Base-by-base conservation (phyloP, 2,113 vertebrate species). In the Phyllopteryx taeniolatus region DNA sequence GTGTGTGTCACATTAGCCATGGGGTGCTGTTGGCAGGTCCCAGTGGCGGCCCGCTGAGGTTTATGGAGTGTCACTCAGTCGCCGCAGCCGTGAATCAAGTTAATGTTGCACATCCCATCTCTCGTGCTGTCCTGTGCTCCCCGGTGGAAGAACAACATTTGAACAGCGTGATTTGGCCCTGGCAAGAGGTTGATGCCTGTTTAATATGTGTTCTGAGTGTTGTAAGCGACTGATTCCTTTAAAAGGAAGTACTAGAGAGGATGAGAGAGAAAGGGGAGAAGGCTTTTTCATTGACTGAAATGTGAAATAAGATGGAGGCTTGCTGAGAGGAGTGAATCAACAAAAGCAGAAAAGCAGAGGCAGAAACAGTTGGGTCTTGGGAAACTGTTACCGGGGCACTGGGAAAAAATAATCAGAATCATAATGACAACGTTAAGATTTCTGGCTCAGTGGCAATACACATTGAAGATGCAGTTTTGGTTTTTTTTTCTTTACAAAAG, bases 21-120 rank as follows among this genome's bases (percentile, higher is more conserved):
- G 76, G 85, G 85, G 86, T 77, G 86, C 85, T 82, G 86, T 84
- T 77, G 76, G 79, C 73, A 68, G 87, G 79, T 81, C 83, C 87
- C 75, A 11, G 84, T 76, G 77, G 83, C 74, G 42, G 84, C 87
- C 83, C 75, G 82, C 88, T 90, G 89, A 91, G 91, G 91, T 91
- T 92, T 90, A 92, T 92, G 91, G 89, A 84, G 88, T 91, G 89
- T 91, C 91, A 92, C 91, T 92, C 91, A 90, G 89, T 88, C 76
- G 83, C 83, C 4, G 83, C 83, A 46, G 87, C 87, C 75, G 87
- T 89, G 91, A 90, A 91, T 92, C 91, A 92, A 90, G 86, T 91
- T 92, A 91, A 92, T 92, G 91, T 92, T 89, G 91, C 89, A 92
- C 83, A 89, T 91, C 89, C 91, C 89, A 89, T 91, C 89, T 90